These are phyloP conservation scores for Phengaris arion DNA, from an alignment of 2,888 invertebrate genomes.

Conservation along the genomic window DNA sequence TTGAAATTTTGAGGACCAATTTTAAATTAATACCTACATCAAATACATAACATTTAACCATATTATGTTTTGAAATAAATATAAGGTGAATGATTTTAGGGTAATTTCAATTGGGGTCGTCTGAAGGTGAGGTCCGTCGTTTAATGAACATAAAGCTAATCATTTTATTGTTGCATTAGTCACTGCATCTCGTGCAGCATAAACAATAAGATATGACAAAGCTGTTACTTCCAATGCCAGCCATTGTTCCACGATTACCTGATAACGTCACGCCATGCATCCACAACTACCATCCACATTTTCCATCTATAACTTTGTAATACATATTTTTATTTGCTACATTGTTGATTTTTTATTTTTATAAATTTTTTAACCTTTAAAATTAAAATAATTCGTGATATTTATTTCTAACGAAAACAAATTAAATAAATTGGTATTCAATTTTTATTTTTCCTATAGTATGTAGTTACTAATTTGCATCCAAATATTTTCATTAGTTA, in stretches of 20 bases:
- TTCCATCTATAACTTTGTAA: conserved; percentile 18
- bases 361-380: neutral
- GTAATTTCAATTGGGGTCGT: neutral
- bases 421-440: neutral
- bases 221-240: conserved; percentile 63
- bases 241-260: conserved; percentile 55
- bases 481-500: neutral
- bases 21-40: too few species aligned
- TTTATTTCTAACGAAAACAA: too few species aligned
- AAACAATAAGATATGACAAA: conserved; percentile 43
- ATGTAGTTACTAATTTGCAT: neutral
- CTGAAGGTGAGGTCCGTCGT: conserved; percentile 1
- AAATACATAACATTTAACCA: too few species aligned
- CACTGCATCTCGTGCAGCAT: conserved; percentile 39
- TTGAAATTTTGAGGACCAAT: too few species aligned
- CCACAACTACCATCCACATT: conserved; percentile 27
- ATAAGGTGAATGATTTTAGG: neutral
- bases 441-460: neutral
- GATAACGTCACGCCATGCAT: conserved; percentile 42
- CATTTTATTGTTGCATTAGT: conserved; percentile 26
- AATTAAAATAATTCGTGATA: too few species aligned
- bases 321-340: neutral
- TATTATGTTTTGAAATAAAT: neutral
- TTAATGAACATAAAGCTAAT: conserved; percentile 21
- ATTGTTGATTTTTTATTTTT: neutral